phyloP scores from a whole-genome alignment of 2,888 invertebrate genomes.

The Zhengitettix transpicula region DNA sequence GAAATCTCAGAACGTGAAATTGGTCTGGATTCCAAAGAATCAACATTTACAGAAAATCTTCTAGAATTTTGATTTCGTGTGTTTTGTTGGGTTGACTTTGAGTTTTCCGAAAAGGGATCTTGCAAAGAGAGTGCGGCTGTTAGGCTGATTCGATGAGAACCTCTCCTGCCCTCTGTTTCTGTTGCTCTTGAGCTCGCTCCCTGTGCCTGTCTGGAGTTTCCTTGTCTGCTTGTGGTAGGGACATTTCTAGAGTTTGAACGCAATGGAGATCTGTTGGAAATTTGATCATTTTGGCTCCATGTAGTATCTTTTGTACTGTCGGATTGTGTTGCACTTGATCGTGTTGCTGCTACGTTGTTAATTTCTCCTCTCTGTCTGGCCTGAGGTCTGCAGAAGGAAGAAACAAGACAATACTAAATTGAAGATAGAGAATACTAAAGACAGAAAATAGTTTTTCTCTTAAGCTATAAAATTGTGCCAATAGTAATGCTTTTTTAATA shows the following conservation, averaged over 20 bases:
- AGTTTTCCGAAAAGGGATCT: not conserved
- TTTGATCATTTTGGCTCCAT: no score
- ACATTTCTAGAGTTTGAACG: no score
- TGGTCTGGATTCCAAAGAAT: not conserved
- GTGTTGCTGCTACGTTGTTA: not conserved
- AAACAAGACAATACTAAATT: slow-evolving; percentile 1
- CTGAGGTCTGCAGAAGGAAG: slow-evolving; percentile 9
- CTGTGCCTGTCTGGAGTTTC: not conserved
- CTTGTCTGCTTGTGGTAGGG: no score
- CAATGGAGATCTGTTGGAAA: no score
- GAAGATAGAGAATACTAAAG: slow-evolving; percentile 3
- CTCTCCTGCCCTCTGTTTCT: not conserved
- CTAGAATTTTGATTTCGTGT: not conserved
- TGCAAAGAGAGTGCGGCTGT: slow-evolving; percentile 2
- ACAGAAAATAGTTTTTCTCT: no score
- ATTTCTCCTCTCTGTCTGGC: slow-evolving; percentile 4
- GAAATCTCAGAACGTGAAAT: not conserved
- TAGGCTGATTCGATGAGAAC: slow-evolving; percentile 3
- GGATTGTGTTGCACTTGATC: not conserved
- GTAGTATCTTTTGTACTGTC: not conserved
- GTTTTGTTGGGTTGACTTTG: not conserved
- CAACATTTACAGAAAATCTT: not conserved
- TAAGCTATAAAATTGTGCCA: no score
- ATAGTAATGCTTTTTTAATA: no score
- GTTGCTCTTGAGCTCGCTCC: not conserved